Conservation (phyloP, 2,113 vertebrate species). For the Ceuthmochares aereus region DNA sequence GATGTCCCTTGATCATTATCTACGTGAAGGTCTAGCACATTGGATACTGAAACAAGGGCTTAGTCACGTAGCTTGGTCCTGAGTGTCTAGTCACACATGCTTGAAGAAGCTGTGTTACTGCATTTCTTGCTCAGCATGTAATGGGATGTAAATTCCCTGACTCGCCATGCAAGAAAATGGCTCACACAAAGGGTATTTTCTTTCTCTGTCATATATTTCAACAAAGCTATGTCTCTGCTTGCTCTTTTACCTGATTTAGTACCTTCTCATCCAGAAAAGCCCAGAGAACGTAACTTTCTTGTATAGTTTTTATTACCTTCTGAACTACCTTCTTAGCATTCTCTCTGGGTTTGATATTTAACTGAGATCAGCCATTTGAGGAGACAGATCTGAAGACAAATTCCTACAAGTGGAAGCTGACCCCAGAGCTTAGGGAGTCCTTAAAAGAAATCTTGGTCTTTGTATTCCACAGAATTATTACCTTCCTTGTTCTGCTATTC, state of each 20-base stretch:
- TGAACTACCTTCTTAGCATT: neutral
- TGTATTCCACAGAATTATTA: neutral
- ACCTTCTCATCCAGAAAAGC: neutral
- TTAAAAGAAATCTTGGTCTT: neutral
- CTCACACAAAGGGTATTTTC: conserved; percentile 3
- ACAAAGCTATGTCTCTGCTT: neutral
- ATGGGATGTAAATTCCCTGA: neutral
- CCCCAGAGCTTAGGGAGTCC: neutral
- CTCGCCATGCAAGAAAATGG: neutral
- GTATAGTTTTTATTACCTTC: neutral
- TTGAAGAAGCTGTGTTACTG: neutral
- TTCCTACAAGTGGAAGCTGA: neutral
- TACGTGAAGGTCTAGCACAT: neutral
- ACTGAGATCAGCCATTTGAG: neutral
- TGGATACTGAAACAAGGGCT: neutral
- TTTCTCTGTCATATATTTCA: neutral
- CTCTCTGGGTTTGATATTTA: neutral
- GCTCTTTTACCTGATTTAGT: conserved; percentile 20
- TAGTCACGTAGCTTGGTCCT: neutral
- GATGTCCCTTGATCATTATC: neutral
- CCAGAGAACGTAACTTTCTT: neutral
- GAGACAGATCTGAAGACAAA: neutral
- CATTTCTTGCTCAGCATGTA: neutral
- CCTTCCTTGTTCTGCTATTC: neutral
- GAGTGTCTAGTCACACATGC: neutral